Conservation (phyloP, 2,888 invertebrate genomes). For the Pyralis farinalis region DNA sequence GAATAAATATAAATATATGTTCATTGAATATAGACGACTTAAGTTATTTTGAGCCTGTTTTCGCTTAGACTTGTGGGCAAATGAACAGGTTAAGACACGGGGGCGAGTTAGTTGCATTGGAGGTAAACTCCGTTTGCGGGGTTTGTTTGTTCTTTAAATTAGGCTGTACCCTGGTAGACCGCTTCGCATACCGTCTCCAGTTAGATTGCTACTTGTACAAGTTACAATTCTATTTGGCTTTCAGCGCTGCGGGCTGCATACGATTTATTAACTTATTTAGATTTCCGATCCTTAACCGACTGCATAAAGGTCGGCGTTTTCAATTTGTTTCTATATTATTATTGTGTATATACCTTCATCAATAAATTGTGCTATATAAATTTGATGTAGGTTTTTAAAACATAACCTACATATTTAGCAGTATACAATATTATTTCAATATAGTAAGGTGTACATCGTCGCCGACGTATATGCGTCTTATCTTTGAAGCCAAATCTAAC, state of each 20-base stretch:
- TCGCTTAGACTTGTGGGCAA: slow-evolving; percentile 29
- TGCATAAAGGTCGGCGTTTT: slow-evolving; percentile 7
- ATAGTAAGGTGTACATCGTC: too few relatives aligned
- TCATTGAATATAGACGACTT: too few relatives aligned
- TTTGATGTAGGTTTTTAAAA: too few relatives aligned
- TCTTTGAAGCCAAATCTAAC: too few relatives aligned
- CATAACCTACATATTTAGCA: too few relatives aligned
- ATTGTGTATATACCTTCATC: too few relatives aligned
- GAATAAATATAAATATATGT: too few relatives aligned
- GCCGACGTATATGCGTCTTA: too few relatives aligned
- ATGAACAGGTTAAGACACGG: slow-evolving; percentile 46
- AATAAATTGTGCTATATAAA: too few relatives aligned
- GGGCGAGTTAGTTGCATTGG: slow-evolving; percentile 51
- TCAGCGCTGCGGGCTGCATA: slow-evolving; percentile 39
- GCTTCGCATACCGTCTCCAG: slow-evolving; percentile 42
- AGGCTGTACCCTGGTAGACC: slow-evolving; percentile 42
- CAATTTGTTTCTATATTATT: slow-evolving; percentile 2
- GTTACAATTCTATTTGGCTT: slow-evolving; percentile 57
- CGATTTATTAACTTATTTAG: slow-evolving; percentile 29
- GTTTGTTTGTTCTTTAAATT: slow-evolving; percentile 66
- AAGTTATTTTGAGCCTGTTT: too few relatives aligned
- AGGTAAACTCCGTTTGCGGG: slow-evolving; percentile 40
- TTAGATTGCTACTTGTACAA: slow-evolving; percentile 52
- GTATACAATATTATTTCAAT: too few relatives aligned
- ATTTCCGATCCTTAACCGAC: slow-evolving; percentile 12